Evolutionary conservation across 2,888 invertebrate species (phyloP).

Genomic region (Nymphalis c-album): DNA sequence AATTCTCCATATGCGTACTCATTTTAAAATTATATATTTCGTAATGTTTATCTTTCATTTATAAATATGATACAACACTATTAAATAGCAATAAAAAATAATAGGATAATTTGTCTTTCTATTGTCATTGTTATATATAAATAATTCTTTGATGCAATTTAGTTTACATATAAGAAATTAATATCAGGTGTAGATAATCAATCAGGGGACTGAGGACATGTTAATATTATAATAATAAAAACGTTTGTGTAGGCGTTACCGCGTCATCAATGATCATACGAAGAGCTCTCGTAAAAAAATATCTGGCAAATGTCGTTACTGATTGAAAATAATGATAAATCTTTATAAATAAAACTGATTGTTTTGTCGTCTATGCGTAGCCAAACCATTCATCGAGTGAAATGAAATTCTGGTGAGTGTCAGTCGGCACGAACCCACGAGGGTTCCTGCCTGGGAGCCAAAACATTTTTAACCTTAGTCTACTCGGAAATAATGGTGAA

Average conservation of each 20-base stretch:
- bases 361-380: too few species aligned
- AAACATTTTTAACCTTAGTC: too few species aligned
- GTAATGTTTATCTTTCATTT: too few species aligned
- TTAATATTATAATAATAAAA: conserved; percentile 38
- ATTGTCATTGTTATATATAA: not conserved
- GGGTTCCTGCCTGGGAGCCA: too few species aligned
- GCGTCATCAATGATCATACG: conserved; percentile 36
- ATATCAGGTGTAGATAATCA: conserved; percentile 34
- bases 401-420: too few species aligned
- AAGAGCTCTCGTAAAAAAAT: conserved; percentile 5
- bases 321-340: not conserved
- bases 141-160: conserved; percentile 6
- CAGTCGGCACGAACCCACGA: too few species aligned
- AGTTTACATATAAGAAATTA: conserved; percentile 12
- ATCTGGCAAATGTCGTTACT: not conserved
- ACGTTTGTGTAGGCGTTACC: conserved; percentile 45
- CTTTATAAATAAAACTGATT: not conserved
- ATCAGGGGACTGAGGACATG: conserved; percentile 39
- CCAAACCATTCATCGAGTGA: too few species aligned
- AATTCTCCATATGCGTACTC: too few species aligned
- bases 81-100: conserved; percentile 16
- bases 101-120: conserved; percentile 11
- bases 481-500: too few species aligned
- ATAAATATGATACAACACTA: not conserved
- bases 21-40: too few species aligned